A percentile compares a stretch with the other conserved stretches of the same genome.
These are phyloP conservation scores for Panopea generosa DNA, from an alignment of 2,888 invertebrate species.

Conservation along the genomic window DNA sequence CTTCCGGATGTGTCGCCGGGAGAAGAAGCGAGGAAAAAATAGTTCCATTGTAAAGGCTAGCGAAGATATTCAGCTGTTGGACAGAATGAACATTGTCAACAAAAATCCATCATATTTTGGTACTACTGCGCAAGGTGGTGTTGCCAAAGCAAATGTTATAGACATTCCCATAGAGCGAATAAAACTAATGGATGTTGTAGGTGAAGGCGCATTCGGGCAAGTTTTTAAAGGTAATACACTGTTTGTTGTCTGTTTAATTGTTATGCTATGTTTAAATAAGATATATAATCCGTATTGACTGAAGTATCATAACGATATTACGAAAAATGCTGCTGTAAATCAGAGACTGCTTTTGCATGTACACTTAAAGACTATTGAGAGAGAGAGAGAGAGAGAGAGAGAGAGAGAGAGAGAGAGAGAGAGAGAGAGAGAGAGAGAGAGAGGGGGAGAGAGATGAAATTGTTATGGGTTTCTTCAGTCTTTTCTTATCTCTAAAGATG, in stretches of 20 bases:
- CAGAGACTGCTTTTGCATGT: no score
- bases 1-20: constrained; percentile 55
- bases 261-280: neutral
- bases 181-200: constrained; percentile 90
- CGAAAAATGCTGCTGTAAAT: no score
- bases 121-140: constrained; percentile 58
- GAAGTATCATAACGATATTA: no score
- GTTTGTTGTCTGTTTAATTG: constrained; percentile 34
- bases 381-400: no score
- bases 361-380: no score
- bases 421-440: no score
- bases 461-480: no score
- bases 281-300: no score
- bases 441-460: no score
- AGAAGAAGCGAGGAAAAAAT: constrained; percentile 65
- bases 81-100: constrained; percentile 80
- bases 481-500: no score
- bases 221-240: constrained; percentile 94
- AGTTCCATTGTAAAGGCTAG: constrained; percentile 68
- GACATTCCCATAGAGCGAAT: constrained; percentile 87
- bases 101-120: constrained; percentile 82
- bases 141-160: constrained; percentile 59
- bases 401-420: no score
- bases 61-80: constrained; percentile 79
- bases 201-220: constrained; percentile 95